phyloP scores from a whole-genome alignment of 2,888 invertebrate species.

The Chrysomela aeneicollis region DNA sequence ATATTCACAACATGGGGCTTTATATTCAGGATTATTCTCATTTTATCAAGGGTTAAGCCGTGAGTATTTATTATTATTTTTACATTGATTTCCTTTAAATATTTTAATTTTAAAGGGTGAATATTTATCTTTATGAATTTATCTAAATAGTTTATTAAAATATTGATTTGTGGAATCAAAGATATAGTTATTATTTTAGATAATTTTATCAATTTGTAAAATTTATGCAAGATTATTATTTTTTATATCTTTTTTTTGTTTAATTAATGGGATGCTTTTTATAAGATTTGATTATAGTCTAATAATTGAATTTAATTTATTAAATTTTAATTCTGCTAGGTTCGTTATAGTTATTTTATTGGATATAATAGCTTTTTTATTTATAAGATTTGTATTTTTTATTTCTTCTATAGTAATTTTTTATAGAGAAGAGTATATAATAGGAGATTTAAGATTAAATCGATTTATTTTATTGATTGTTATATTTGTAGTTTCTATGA shows the following conservation, averaged over 20 bases:
- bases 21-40: constrained; percentile 63
- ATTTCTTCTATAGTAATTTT: constrained; percentile 73
- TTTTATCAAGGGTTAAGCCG: constrained; percentile 63
- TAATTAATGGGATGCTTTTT: constrained; percentile 60
- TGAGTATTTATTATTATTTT: constrained; percentile 61
- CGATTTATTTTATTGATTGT: constrained; percentile 73
- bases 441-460: constrained; percentile 62
- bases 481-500: constrained; percentile 73
- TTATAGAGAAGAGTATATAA: constrained; percentile 73
- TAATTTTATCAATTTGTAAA: constrained; percentile 49
- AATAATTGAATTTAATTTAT: constrained; percentile 27
- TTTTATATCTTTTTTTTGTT: constrained; percentile 64
- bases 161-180: constrained; percentile 73
- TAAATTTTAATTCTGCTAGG: constrained; percentile 51
- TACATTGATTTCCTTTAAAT: constrained; percentile 69
- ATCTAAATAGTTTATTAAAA: constrained; percentile 75
- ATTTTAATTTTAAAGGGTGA: constrained; percentile 67
- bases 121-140: constrained; percentile 62
- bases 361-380: constrained; percentile 71
- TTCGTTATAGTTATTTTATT: constrained; percentile 67
- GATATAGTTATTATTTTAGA: constrained; percentile 66
- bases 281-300: constrained; percentile 54
- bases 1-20: constrained; percentile 69
- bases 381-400: constrained; percentile 70
- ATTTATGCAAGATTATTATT: constrained; percentile 58